These are phyloP conservation scores for Argentina silus DNA, from an alignment of 2,797 vertebrate species.

Conservation along the genomic window DNA sequence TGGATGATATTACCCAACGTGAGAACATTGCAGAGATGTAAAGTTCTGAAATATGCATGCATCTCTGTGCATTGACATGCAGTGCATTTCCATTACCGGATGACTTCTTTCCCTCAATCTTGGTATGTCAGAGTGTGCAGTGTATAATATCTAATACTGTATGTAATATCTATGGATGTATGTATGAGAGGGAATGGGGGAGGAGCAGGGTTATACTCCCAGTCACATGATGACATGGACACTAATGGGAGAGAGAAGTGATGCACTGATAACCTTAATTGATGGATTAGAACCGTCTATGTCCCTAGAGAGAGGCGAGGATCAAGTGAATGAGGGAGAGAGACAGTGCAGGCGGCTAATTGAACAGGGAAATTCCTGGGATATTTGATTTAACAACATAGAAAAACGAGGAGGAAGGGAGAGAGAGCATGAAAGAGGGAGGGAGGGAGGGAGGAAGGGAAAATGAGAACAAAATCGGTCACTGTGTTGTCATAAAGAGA, in stretches of 20 bases:
- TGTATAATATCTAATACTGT: too few relatives aligned
- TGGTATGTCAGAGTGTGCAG: too few relatives aligned
- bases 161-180: too few relatives aligned
- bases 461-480: slow-evolving; percentile 24
- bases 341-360: slow-evolving; percentile 60
- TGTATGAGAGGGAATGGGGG: background rate
- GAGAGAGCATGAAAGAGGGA: slow-evolving; percentile 3
- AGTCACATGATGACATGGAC: slow-evolving; percentile 70
- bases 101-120: too few relatives aligned
- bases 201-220: slow-evolving; percentile 58
- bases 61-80: too few relatives aligned
- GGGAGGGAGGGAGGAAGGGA: slow-evolving; percentile 3
- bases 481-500: slow-evolving; percentile 12
- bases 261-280: slow-evolving; percentile 78
- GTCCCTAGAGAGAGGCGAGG: slow-evolving; percentile 61
- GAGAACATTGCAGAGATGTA: too few relatives aligned
- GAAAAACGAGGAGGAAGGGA: slow-evolving; percentile 39
- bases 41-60: too few relatives aligned
- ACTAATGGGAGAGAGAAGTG: slow-evolving; percentile 69
- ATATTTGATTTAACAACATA: slow-evolving; percentile 63
- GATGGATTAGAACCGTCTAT: slow-evolving; percentile 75
- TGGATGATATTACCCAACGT: too few relatives aligned
- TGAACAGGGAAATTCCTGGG: slow-evolving; percentile 62
- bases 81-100: too few relatives aligned
- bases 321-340: slow-evolving; percentile 57